Evolutionary conservation across 2,888 invertebrate genomes (phyloP).

Genomic region (Ormia ochracea): DNA sequence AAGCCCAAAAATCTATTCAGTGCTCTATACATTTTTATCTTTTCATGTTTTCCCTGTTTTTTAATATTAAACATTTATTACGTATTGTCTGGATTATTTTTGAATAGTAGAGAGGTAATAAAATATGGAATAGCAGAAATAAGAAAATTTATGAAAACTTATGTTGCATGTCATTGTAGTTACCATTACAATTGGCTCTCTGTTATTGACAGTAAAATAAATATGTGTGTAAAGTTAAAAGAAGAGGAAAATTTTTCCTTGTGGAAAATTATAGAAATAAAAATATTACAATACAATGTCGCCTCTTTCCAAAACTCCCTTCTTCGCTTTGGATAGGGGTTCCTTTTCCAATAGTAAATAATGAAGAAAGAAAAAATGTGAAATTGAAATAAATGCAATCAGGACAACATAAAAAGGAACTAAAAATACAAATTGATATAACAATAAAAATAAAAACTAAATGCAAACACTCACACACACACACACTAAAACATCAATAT

Average conservation of each 20-base stretch:
- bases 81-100: slow-evolving; percentile 37
- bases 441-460: slow-evolving; percentile 37
- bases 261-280: neutral
- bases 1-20: neutral
- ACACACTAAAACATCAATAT: slow-evolving; percentile 36
- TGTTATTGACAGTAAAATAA: slow-evolving; percentile 54
- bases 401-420: slow-evolving; percentile 42
- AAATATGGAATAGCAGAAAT: neutral
- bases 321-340: too few relatives aligned
- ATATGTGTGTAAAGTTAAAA: slow-evolving; percentile 21
- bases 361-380: neutral
- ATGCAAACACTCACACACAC: neutral
- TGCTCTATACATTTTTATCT: neutral
- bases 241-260: neutral
- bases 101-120: slow-evolving; percentile 14
- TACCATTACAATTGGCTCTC: slow-evolving; percentile 38
- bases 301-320: slow-evolving; percentile 2
- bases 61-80: slow-evolving; percentile 27
- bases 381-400: slow-evolving; percentile 57
- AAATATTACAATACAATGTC: too few relatives aligned
- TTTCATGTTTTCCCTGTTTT: neutral
- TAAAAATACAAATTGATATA: slow-evolving; percentile 33
- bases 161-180: slow-evolving; percentile 46
- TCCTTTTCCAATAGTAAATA: neutral
- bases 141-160: slow-evolving; percentile 30